phyloP scores from a whole-genome alignment of 2,888 invertebrate species.

The Notodonta ziczac region DNA sequence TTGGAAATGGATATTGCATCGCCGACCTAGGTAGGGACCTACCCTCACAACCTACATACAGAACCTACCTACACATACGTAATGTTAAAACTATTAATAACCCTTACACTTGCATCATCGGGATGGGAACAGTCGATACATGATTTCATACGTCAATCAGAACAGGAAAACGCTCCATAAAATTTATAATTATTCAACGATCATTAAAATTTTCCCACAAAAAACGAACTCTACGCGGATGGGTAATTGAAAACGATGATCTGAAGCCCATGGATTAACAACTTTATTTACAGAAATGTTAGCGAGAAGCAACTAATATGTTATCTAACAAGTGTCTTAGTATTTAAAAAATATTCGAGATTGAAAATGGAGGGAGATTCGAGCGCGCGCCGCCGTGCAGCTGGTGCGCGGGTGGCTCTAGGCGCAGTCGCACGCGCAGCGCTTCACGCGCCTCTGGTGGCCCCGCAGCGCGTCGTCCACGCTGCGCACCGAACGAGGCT shows the following conservation, averaged over 20 bases:
- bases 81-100: conserved; percentile 33
- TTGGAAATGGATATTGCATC: conserved; percentile 30
- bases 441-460: conserved; percentile 88
- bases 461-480: conserved; percentile 82
- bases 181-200: conserved; percentile 61
- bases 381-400: conserved; percentile 19
- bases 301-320: conserved; percentile 42
- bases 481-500: conserved; percentile 89
- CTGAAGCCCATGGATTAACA: conserved; percentile 58
- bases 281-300: conserved; percentile 70
- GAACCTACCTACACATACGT: conserved; percentile 31
- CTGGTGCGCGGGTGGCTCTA: conserved; percentile 57
- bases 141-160: conserved; percentile 30
- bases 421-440: conserved; percentile 91
- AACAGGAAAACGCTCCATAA: conserved; percentile 52
- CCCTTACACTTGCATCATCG: conserved; percentile 41
- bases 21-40: conserved; percentile 23
- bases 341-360: conserved; percentile 43
- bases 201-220: conserved; percentile 56
- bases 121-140: conserved; percentile 33
- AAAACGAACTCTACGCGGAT: conserved; percentile 50
- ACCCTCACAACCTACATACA: conserved; percentile 33
- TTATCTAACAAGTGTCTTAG: conserved; percentile 37
- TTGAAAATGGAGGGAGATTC: conserved; percentile 54
- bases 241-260: conserved; percentile 60